Percentiles rank a stretch among this genome's conserved stretches.
Evolutionary conservation across 2,797 vertebrate genomes (phyloP).

Genomic region (Pseudochirops corinnae): DNA sequence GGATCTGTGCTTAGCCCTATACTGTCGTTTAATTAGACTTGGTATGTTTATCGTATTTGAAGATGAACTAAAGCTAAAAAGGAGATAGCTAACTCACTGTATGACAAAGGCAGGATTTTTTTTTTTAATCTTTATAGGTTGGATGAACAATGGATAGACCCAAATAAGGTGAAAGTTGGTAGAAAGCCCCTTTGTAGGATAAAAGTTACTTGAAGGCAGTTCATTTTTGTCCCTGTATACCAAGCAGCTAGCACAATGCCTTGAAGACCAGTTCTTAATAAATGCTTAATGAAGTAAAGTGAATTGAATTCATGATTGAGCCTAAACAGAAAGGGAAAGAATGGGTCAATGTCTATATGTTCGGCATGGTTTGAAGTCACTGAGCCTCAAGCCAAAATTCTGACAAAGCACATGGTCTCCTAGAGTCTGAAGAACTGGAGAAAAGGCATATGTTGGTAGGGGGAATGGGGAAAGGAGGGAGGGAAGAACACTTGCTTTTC

Average conservation of each 20-base stretch:
- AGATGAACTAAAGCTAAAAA: not conserved
- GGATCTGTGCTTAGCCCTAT: not conserved
- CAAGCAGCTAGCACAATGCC: not conserved
- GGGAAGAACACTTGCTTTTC: conserved; percentile 77
- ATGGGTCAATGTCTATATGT: conserved; percentile 65
- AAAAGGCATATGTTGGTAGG: conserved; percentile 75
- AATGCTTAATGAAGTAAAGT: not conserved
- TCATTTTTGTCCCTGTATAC: not conserved
- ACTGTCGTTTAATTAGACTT: not conserved
- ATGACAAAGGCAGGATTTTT: not conserved
- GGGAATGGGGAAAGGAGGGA: conserved; percentile 64
- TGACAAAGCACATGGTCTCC: conserved; percentile 78
- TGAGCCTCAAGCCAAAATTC: conserved; percentile 77
- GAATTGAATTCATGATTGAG: not conserved
- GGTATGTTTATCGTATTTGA: not conserved
- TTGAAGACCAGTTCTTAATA: not conserved
- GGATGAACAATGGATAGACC: not conserved
- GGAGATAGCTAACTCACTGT: not conserved
- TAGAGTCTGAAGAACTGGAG: conserved; percentile 68
- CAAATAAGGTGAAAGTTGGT: not conserved
- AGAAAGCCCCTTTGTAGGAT: not conserved
- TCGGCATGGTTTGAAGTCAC: conserved; percentile 69
- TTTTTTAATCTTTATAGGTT: not conserved
- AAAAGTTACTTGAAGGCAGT: not conserved
- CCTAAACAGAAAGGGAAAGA: conserved; percentile 54